phyloP scores from a whole-genome alignment of 2,113 vertebrate species.

The Pangasianodon hypophthalmus region DNA sequence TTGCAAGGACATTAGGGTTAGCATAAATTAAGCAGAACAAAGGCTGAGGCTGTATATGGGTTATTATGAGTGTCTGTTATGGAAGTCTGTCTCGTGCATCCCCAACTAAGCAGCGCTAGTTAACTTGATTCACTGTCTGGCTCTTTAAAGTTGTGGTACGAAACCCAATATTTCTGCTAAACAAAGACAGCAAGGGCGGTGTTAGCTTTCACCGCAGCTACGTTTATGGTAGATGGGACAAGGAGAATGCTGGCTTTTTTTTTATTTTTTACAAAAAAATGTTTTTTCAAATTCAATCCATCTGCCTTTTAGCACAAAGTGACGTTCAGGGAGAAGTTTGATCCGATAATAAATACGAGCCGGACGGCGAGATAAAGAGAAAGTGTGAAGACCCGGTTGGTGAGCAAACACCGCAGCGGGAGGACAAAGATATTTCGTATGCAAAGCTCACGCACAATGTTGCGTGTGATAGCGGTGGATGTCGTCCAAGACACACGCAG shows the following conservation, averaged over 20 bases:
- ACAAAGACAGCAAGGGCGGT: slow-evolving; percentile 59
- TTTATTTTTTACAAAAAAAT: background rate
- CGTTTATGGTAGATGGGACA: slow-evolving; percentile 63
- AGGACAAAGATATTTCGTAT: slow-evolving; percentile 80
- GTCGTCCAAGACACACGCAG: slow-evolving; percentile 77
- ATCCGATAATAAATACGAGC: slow-evolving; percentile 70
- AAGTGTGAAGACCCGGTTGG: slow-evolving; percentile 65
- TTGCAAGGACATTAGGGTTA: slow-evolving; percentile 65
- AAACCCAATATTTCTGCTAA: slow-evolving; percentile 66
- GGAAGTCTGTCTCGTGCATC: slow-evolving; percentile 64
- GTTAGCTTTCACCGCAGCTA: slow-evolving; percentile 59
- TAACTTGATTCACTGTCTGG: slow-evolving; percentile 56
- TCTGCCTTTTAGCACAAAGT: slow-evolving; percentile 63
- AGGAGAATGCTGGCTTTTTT: slow-evolving; percentile 49
- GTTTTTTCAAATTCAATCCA: slow-evolving; percentile 64
- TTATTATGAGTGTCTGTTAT: slow-evolving; percentile 63
- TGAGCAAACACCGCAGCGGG: slow-evolving; percentile 69
- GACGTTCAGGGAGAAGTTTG: slow-evolving; percentile 65
- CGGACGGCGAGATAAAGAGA: slow-evolving; percentile 72
- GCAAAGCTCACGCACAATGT: slow-evolving; percentile 79
- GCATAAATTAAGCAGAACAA: slow-evolving; percentile 71
- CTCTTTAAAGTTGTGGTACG: slow-evolving; percentile 67
- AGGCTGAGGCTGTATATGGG: slow-evolving; percentile 62
- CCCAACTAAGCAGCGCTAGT: slow-evolving; percentile 42
- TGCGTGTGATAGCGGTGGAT: slow-evolving; percentile 75